Evolutionary conservation across 1,140 invertebrate species (phyloP).

Genomic region (Halesus radiatus): DNA sequence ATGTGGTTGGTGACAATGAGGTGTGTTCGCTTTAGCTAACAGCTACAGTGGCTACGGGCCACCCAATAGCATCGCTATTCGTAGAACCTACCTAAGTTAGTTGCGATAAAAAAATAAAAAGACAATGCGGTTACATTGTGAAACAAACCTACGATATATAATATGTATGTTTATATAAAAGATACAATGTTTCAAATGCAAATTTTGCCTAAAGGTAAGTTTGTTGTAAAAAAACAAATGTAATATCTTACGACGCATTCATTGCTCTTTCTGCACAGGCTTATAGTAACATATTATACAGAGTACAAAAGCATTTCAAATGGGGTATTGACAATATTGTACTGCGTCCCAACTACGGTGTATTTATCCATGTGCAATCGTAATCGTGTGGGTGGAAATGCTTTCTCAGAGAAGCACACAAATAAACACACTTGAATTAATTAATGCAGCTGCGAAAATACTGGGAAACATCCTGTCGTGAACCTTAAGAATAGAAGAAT

Average conservation of each 20-base stretch:
- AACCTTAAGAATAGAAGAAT: conserved; percentile 46
- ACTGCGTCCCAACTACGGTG: conserved; percentile 33
- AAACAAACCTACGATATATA: conserved; percentile 39
- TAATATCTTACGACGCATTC: conserved; percentile 42
- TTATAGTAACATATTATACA: conserved; percentile 43
- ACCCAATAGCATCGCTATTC: conserved; percentile 22
- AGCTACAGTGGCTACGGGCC: background rate
- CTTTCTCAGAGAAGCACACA: too few species aligned
- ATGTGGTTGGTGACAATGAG: too few species aligned
- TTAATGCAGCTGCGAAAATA: conserved; percentile 54
- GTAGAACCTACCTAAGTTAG: conserved; percentile 19
- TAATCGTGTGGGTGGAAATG: conserved; percentile 7
- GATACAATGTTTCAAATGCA: conserved; percentile 38
- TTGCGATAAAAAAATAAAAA: conserved; percentile 42
- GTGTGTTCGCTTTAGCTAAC: background rate
- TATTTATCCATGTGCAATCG: conserved; percentile 20
- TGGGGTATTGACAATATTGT: conserved; percentile 40
- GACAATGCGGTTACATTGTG: conserved; percentile 42
- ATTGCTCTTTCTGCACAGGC: conserved; percentile 23
- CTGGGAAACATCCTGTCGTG: conserved; percentile 46
- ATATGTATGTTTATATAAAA: conserved; percentile 37
- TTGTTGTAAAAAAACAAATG: conserved; percentile 34
- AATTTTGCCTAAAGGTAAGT: conserved; percentile 42
- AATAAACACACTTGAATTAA: conserved; percentile 13
- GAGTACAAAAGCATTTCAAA: conserved; percentile 49